phyloP scores from a whole-genome alignment of 2,113 vertebrate species.

The Odontophorus gujanensis region DNA sequence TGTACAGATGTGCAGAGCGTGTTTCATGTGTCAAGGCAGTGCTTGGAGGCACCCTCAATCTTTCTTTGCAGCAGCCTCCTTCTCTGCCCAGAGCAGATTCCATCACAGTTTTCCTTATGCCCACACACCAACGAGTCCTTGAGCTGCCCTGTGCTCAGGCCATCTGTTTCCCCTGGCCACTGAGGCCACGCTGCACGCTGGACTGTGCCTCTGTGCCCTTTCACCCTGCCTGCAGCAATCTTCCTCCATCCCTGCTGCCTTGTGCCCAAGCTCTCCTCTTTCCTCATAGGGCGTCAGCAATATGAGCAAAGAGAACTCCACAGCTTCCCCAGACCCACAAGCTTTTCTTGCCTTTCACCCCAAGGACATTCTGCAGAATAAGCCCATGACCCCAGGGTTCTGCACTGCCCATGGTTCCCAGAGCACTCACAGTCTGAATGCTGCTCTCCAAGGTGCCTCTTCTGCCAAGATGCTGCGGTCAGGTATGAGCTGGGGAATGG shows the following conservation, averaged over 20 bases:
- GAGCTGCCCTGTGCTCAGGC: background rate
- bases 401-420: background rate
- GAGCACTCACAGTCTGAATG: background rate
- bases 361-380: fast-evolving
- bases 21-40: background rate
- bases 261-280: background rate
- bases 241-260: background rate
- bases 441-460: background rate
- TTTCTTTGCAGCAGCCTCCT: background rate
- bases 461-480: background rate
- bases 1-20: background rate
- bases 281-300: background rate
- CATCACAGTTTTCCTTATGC: background rate
- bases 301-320: background rate
- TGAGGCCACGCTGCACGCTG: fast-evolving
- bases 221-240: background rate
- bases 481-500: fast-evolving
- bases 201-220: fast-evolving
- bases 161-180: background rate
- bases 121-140: fast-evolving
- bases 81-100: background rate
- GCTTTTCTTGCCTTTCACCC: background rate
- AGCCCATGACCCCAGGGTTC: fast-evolving
- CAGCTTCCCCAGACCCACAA: background rate
- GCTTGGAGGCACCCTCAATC: background rate